Evolutionary conservation across 2,888 invertebrate species (phyloP), one percentile per base, ranked within the genome.

Genomic region (Ormyrus rosae): DNA sequence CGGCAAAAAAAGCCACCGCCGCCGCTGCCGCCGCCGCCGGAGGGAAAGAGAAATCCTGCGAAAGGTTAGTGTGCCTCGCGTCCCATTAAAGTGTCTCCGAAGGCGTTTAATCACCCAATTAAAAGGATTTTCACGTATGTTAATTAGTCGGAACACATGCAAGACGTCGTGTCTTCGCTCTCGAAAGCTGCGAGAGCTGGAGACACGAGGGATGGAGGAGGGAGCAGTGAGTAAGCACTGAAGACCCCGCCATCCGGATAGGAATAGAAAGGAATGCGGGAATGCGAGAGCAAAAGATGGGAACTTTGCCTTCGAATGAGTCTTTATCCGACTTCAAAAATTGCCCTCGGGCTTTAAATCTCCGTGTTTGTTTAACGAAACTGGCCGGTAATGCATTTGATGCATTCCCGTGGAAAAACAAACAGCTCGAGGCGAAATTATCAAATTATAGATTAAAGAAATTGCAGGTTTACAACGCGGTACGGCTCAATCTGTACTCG

Each of bases 81-180:
- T 82, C 83, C 86, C 84, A 86, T 86, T 86, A 86, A 83, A 84
- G 83, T 85, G 85, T 83, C 84, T 84, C 71, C 56, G 83, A 82
- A 81, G 83, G 84, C 86, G 84, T 87, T 87, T 87, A 87, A 87
- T 87, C 85, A 84, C 85, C 85, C 86, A 86, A 88, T 88, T 87
- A 87, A 87, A 86, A 84, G 86, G 86, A 87, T 87, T 88, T 88
- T 86, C 87, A 85, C 86, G 87, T 88, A 87, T 88, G 88, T 87
- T 88, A 88, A 88, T 88, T 88, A 88, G 87, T 87, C 85, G 84
- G 86, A 87, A 88, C 86, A 87, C 86, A 84, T 86, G 88, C 87
- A 86, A 87, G 86, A 86, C 84, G 85, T 85, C 84, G 79, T 85
- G 83, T 83, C 84, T 82, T 83, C 70, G 51, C 45, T 45, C 63